Percentiles rank a stretch among this genome's conserved stretches.
Conservation (phyloP, 2,888 invertebrate species). For the Ischnus inquisitorius region DNA sequence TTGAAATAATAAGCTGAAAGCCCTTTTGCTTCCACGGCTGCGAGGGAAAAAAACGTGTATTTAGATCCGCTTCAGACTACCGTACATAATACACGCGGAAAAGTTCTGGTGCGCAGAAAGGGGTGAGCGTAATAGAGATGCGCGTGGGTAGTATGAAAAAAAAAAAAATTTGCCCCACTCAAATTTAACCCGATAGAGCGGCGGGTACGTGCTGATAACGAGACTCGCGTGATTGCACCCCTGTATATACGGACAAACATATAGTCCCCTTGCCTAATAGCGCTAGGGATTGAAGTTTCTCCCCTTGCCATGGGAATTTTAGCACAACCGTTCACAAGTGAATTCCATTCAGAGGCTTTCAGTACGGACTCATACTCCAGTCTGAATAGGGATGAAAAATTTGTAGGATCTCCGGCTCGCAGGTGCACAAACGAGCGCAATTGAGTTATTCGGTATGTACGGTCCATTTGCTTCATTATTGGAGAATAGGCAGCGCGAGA, state of each 20-base stretch:
- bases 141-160: background rate
- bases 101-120: constrained; percentile 6
- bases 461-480: constrained; percentile 65
- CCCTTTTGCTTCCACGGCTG: background rate
- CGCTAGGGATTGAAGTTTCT: constrained; percentile 13
- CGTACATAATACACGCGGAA: constrained; percentile 2
- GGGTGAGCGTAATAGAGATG: constrained; percentile 17
- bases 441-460: constrained; percentile 68
- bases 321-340: constrained; percentile 31
- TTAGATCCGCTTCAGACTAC: constrained; percentile 18
- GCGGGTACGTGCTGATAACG: constrained; percentile 40
- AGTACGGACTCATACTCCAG: constrained; percentile 13
- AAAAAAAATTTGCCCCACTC: constrained; percentile 27
- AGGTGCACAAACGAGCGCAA: constrained; percentile 50
- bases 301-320: constrained; percentile 12
- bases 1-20: background rate
- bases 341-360: background rate
- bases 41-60: constrained; percentile 16
- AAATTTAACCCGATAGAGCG: constrained; percentile 31
- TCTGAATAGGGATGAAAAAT: constrained; percentile 22
- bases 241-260: constrained; percentile 30
- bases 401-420: constrained; percentile 37
- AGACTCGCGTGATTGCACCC: constrained; percentile 46
- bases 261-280: constrained; percentile 15
- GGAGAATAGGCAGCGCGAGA: constrained; percentile 32